phyloP scores from a whole-genome alignment of 1,140 invertebrate species.

The Temnothorax curvispinosus region DNA sequence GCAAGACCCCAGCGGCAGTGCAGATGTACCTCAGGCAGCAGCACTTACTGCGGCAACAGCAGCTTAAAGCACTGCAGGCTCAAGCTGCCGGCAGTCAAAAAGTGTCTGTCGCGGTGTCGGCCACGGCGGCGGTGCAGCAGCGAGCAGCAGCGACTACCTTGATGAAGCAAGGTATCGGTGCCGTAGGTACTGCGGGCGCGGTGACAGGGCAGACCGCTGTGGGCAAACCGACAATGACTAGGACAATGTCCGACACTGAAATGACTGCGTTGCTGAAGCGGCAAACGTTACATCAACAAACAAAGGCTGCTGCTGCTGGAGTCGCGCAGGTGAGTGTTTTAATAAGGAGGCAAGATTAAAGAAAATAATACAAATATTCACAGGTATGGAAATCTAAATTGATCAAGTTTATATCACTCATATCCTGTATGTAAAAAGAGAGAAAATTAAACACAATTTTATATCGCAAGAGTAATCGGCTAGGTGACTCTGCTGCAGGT shows the following conservation, averaged over 20 bases:
- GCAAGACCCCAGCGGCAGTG: conserved; percentile 86
- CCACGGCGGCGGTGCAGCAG: conserved; percentile 74
- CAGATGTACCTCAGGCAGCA: conserved; percentile 86
- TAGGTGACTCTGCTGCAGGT: conserved; percentile 56
- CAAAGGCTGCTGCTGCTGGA: conserved; percentile 74
- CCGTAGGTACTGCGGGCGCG: conserved; percentile 77
- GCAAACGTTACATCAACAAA: conserved; percentile 88
- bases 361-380: background rate
- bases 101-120: conserved; percentile 80
- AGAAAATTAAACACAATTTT: conserved; percentile 2
- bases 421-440: background rate
- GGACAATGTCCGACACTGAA: conserved; percentile 89
- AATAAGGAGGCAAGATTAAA: background rate
- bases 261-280: conserved; percentile 90
- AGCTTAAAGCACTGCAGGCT: conserved; percentile 80
- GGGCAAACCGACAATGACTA: conserved; percentile 85
- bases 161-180: conserved; percentile 82
- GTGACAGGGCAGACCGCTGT: conserved; percentile 78
- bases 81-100: conserved; percentile 80
- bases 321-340: conserved; percentile 77
- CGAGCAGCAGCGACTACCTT: conserved; percentile 75
- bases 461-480: background rate
- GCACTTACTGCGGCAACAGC: conserved; percentile 83
- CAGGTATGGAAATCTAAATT: background rate
- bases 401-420: background rate